Percentiles rank a stretch among this genome's conserved stretches.
Evolutionary conservation across 1,140 invertebrate genomes (phyloP).

Genomic region (Glomeris maerens): DNA sequence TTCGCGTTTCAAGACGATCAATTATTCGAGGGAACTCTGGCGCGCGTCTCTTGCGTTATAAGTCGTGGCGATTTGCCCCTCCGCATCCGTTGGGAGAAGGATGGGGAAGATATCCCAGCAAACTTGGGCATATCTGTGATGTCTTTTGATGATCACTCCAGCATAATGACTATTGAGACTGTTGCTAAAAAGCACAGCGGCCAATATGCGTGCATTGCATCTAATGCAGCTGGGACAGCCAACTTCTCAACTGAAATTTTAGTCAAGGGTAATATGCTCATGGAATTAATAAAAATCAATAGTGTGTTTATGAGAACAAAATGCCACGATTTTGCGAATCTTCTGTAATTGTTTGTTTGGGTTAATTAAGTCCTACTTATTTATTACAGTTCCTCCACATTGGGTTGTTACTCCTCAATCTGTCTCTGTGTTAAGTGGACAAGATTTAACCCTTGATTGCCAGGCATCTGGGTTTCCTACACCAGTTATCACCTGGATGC

Average conservation of each 20-base stretch:
- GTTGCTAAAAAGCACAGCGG: slow-evolving; percentile 46
- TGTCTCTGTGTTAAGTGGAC: slow-evolving; percentile 53
- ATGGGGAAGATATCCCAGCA: slow-evolving; percentile 36
- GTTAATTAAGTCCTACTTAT: slow-evolving; percentile 5
- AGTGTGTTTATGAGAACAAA: neutral
- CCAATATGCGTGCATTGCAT: slow-evolving; percentile 56
- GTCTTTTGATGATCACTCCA: slow-evolving; percentile 16
- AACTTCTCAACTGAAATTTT: slow-evolving; percentile 42
- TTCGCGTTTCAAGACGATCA: slow-evolving; percentile 62
- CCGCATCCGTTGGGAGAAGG: slow-evolving; percentile 56
- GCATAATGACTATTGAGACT: slow-evolving; percentile 42
- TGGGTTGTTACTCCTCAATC: slow-evolving; percentile 82
- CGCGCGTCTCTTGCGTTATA: slow-evolving; percentile 71
- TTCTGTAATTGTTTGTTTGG: neutral
- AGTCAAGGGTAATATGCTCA: slow-evolving; percentile 42
- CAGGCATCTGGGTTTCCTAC: slow-evolving; percentile 46
- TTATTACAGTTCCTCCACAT: slow-evolving; percentile 67
- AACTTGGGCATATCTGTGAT: neutral
- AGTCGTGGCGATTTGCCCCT: slow-evolving; percentile 86
- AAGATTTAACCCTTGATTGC: slow-evolving; percentile 72
- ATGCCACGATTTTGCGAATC: neutral
- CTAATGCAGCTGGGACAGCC: slow-evolving; percentile 45
- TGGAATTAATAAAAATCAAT: slow-evolving; percentile 36
- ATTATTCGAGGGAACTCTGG: slow-evolving; percentile 34
- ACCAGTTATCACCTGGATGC: slow-evolving; percentile 86